A percentile compares a stretch with the other conserved stretches of the same genome.
phyloP scores from a whole-genome alignment of 1,140 invertebrate species.

The Papilio dardanus region DNA sequence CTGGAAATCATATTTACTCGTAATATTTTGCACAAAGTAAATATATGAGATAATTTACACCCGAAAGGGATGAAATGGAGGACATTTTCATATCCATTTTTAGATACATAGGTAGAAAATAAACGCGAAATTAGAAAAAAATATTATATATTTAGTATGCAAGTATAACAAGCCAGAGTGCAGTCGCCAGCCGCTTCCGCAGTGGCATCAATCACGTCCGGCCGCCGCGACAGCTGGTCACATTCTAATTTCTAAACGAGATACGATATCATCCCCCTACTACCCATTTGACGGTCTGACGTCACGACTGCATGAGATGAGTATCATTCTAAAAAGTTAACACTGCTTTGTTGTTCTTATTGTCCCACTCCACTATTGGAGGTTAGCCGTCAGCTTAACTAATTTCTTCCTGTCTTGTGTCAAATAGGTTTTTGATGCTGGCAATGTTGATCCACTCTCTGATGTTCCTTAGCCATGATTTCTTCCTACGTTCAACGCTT shows the following conservation, averaged over 20 bases:
- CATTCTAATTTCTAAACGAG: conserved; percentile 36
- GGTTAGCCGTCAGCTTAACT: too few species aligned
- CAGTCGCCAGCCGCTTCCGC: not conserved
- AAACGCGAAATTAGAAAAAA: too few species aligned
- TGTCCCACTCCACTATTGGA: too few species aligned
- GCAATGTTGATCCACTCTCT: too few species aligned
- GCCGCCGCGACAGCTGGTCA: conserved; percentile 35
- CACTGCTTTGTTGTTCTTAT: not conserved
- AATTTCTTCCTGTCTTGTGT: too few species aligned
- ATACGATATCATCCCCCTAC: conserved; percentile 27
- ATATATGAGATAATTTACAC: not conserved
- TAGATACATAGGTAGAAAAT: too few species aligned
- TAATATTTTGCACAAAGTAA: not conserved
- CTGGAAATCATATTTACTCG: not conserved
- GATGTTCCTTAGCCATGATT: too few species aligned
- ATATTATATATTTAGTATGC: not conserved
- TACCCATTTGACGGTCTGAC: not conserved
- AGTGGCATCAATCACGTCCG: conserved; percentile 34
- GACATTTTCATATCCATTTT: too few species aligned
- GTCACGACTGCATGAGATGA: not conserved
- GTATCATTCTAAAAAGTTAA: not conserved
- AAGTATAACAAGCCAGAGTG: not conserved
- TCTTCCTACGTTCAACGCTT: too few species aligned
- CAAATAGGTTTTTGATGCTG: too few species aligned
- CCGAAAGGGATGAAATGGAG: too few species aligned